These are phyloP conservation scores for Agrypnia vestita DNA, from an alignment of 1,140 invertebrate genomes.

Conservation along the genomic window DNA sequence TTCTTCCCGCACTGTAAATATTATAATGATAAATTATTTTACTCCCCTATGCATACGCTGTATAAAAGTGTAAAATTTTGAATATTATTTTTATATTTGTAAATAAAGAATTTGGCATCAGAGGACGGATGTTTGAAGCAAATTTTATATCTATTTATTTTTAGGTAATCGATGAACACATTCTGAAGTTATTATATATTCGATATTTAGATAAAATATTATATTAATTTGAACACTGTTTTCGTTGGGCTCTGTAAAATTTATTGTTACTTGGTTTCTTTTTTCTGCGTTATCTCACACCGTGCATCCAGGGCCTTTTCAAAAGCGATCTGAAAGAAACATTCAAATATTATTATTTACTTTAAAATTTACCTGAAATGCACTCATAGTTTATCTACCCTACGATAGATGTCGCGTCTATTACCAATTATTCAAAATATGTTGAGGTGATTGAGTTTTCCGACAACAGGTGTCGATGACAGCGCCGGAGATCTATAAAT, in stretches of 20 bases:
- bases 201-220: slow-evolving; percentile 29
- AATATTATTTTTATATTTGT: slow-evolving; percentile 30
- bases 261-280: slow-evolving; percentile 43
- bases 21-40: slow-evolving; percentile 34
- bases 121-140: slow-evolving; percentile 49
- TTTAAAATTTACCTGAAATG: too few species aligned
- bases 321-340: slow-evolving; percentile 69
- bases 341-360: neutral
- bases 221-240: slow-evolving; percentile 59
- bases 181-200: slow-evolving; percentile 49
- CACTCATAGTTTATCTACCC: neutral
- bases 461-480: neutral
- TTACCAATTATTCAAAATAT: too few species aligned
- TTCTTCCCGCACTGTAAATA: neutral
- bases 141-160: slow-evolving; percentile 48
- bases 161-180: slow-evolving; percentile 61
- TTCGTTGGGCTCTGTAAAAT: slow-evolving; percentile 51
- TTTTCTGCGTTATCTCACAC: slow-evolving; percentile 70
- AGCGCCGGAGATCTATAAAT: too few species aligned
- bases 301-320: slow-evolving; percentile 67
- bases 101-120: slow-evolving; percentile 54
- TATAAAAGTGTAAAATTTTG: slow-evolving; percentile 51
- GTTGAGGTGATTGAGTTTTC: neutral
- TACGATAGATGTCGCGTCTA: neutral
- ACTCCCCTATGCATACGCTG: neutral